Percentiles rank a stretch among this genome's conserved stretches.
phyloP scores from a whole-genome alignment of 2,113 vertebrate species.

The Cyprinodon brontotheroides region DNA sequence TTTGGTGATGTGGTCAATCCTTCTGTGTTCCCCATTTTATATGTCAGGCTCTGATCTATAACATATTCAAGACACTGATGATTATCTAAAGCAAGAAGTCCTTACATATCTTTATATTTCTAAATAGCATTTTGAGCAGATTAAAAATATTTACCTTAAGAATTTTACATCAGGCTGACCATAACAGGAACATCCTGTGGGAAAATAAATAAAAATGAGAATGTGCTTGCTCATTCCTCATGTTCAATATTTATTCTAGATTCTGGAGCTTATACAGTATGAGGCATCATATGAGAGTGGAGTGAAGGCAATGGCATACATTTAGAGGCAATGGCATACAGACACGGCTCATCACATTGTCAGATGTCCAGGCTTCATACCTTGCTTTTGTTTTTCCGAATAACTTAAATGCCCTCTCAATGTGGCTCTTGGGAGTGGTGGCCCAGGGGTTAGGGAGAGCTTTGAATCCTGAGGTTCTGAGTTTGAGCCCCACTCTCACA shows the following conservation, averaged over 20 bases:
- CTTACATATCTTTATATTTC: not conserved
- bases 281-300: constrained; percentile 44
- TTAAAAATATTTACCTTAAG: not conserved
- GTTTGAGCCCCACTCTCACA: too few relatives aligned
- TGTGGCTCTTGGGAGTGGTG: too few relatives aligned
- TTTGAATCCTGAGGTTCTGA: too few relatives aligned
- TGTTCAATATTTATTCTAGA: constrained; percentile 58
- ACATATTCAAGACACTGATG: constrained; percentile 6
- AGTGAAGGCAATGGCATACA: constrained; percentile 37
- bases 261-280: constrained; percentile 17
- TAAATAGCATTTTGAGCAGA: not conserved
- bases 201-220: constrained; percentile 32
- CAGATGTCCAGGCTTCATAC: not conserved
- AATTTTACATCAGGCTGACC: constrained; percentile 2
- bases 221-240: constrained; percentile 17
- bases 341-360: constrained; percentile 39
- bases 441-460: too few relatives aligned
- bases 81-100: not conserved
- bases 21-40: constrained; percentile 53
- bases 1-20: not conserved
- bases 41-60: not conserved
- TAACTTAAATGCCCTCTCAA: too few relatives aligned
- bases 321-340: constrained; percentile 54
- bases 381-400: too few relatives aligned
- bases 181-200: constrained; percentile 23